Percentiles rank a stretch among this genome's conserved stretches.
These are phyloP conservation scores for Hippocampus kuda DNA, from an alignment of 2,797 vertebrate genomes.

Conservation along the genomic window DNA sequence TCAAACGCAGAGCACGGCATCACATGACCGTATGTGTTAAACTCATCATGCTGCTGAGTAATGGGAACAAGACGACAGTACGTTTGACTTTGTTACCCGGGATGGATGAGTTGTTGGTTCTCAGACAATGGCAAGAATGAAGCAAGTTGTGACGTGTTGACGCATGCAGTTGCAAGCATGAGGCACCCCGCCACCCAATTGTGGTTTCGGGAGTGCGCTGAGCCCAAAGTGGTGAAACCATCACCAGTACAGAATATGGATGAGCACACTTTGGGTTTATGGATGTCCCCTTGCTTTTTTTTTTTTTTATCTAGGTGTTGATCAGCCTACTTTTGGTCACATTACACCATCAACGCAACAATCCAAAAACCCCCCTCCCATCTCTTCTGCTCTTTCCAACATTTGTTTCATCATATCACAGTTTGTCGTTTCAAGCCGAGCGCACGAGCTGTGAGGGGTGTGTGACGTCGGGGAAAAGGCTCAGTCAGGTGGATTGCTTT, in stretches of 20 bases:
- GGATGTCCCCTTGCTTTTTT: constrained; percentile 8
- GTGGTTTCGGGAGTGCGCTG: constrained; percentile 45
- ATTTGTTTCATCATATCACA: neutral
- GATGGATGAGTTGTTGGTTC: constrained; percentile 41
- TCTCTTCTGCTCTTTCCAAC: no score
- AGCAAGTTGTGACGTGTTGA: constrained; percentile 69
- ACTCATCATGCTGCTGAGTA: constrained; percentile 26
- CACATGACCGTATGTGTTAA: constrained; percentile 33
- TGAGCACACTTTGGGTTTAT: constrained; percentile 73
- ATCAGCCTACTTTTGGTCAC: neutral
- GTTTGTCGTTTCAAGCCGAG: neutral
- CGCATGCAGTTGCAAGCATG: constrained; percentile 70
- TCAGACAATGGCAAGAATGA: constrained; percentile 10
- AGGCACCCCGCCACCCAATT: constrained; percentile 26
- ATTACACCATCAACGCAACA: no score
- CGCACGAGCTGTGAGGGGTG: neutral
- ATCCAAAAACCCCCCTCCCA: no score
- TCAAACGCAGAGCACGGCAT: constrained; percentile 20
- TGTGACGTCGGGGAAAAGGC: neutral
- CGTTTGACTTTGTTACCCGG: constrained; percentile 28
- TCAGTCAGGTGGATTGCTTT: neutral
- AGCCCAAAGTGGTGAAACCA: constrained; percentile 77
- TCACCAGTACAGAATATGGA: constrained; percentile 92
- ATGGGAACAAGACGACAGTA: constrained; percentile 19
- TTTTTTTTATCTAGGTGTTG: constrained; percentile 28